Percentiles rank a stretch among this genome's conserved stretches.
phyloP scores from a whole-genome alignment of 2,113 vertebrate genomes.

The Tetraodon nigroviridis region DNA sequence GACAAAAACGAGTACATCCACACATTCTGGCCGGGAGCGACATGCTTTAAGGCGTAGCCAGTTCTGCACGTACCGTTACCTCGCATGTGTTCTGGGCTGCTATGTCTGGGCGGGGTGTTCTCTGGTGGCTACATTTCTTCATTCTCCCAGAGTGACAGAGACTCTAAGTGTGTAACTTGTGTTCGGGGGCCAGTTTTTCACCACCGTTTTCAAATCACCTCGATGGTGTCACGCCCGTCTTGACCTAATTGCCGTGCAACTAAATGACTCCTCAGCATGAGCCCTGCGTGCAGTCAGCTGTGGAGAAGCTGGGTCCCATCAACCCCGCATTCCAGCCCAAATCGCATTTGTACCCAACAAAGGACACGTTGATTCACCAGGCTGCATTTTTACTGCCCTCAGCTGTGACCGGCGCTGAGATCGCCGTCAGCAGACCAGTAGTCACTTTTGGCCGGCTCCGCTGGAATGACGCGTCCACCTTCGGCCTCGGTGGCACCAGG shows the following conservation, averaged over 20 bases:
- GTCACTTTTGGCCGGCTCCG: constrained; percentile 30
- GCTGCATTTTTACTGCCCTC: constrained; percentile 38
- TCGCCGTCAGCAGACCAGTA: constrained; percentile 48
- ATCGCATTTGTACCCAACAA: constrained; percentile 64
- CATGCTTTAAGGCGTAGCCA: constrained; percentile 2
- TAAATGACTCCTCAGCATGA: constrained; percentile 31
- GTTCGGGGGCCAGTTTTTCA: constrained; percentile 33
- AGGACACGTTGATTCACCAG: constrained; percentile 41
- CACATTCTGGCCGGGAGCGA: constrained; percentile 16
- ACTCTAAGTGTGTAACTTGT: neutral
- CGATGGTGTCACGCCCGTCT: constrained; percentile 40
- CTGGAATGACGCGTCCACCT: constrained; percentile 19
- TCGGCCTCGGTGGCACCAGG: constrained; percentile 7
- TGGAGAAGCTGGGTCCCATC: constrained; percentile 19
- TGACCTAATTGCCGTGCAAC: constrained; percentile 26
- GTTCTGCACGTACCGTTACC: constrained; percentile 1
- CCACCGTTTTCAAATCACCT: constrained; percentile 24
- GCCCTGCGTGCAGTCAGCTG: constrained; percentile 31
- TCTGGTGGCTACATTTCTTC: constrained; percentile 28
- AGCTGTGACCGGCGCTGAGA: constrained; percentile 34
- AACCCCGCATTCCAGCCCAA: constrained; percentile 56
- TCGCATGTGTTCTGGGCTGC: constrained; percentile 19
- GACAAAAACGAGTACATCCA: constrained; percentile 46
- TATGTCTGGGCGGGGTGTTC: constrained; percentile 53
- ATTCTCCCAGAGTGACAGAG: constrained; percentile 13